Percentiles rank a stretch among this genome's conserved stretches.
phyloP scores from a whole-genome alignment of 2,888 invertebrate genomes.

The Quadroppia sp. region DNA sequence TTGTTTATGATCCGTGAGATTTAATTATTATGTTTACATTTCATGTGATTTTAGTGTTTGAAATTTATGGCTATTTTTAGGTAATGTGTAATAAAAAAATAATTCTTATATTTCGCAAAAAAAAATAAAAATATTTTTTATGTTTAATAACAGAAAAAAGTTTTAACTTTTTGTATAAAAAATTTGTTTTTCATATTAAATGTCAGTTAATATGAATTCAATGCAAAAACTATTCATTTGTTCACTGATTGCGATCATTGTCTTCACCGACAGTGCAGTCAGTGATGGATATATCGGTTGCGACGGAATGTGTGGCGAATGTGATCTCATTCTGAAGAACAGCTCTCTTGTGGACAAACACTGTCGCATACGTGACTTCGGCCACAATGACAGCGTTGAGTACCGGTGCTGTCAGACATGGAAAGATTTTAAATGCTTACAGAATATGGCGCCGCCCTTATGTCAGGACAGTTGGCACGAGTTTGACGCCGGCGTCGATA shows the following conservation, averaged over 20 bases:
- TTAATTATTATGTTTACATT: no score
- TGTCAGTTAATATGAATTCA: no score
- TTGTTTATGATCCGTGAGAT: no score
- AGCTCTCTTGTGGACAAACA: background rate
- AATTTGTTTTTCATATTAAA: no score
- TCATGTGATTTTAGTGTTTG: no score
- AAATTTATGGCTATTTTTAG: no score
- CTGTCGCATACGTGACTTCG: background rate
- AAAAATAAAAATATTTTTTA: no score
- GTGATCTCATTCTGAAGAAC: background rate
- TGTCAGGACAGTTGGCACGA: background rate
- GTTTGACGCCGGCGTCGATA: background rate
- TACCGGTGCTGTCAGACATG: conserved; percentile 3
- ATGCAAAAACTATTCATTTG: no score
- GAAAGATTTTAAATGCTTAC: background rate
- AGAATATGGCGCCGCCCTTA: background rate
- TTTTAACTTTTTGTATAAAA: no score
- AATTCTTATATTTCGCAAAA: no score
- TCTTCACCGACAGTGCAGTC: background rate
- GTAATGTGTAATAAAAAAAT: no score
- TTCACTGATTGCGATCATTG: background rate
- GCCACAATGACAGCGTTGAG: background rate
- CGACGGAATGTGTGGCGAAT: background rate
- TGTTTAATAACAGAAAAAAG: no score
- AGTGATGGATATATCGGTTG: conserved; percentile 13